These are phyloP conservation scores for Suncus etruscus DNA, from an alignment of 2,113 vertebrate genomes.

Conservation along the genomic window DNA sequence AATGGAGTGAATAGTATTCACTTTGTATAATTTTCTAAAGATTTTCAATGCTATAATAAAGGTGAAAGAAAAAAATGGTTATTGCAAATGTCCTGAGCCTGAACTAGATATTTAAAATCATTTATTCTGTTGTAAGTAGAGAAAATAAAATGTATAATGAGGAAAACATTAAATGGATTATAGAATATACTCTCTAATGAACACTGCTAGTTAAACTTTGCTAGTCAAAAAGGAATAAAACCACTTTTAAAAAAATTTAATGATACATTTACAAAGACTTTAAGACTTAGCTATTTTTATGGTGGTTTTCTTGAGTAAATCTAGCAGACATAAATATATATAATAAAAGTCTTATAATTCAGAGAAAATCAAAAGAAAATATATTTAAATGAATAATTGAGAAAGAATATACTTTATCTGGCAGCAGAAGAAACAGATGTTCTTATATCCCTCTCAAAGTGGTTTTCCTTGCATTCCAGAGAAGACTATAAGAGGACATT, in stretches of 20 bases:
- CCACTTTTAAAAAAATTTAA: background rate
- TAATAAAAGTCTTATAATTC: slow-evolving; percentile 18
- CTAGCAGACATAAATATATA: background rate
- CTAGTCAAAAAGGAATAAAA: slow-evolving; percentile 43
- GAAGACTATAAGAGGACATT: background rate
- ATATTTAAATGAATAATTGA: background rate
- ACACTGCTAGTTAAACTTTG: background rate
- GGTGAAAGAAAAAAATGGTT: slow-evolving; percentile 47
- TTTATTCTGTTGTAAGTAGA: slow-evolving; percentile 42
- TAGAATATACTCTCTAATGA: slow-evolving; percentile 49
- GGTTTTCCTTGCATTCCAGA: background rate
- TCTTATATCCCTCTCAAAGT: background rate
- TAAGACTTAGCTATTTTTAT: slow-evolving; percentile 35
- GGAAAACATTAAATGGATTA: slow-evolving; percentile 38
- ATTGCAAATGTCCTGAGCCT: slow-evolving; percentile 54
- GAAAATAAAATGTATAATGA: slow-evolving; percentile 55
- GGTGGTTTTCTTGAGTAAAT: background rate
- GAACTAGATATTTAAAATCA: slow-evolving; percentile 38
- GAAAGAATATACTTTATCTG: background rate
- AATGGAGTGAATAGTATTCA: slow-evolving; percentile 56
- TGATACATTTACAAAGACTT: slow-evolving; percentile 33
- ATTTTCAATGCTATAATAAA: slow-evolving; percentile 55
- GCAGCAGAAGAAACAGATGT: background rate
- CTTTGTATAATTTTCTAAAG: slow-evolving; percentile 51
- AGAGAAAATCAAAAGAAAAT: slow-evolving; percentile 35